A percentile compares a stretch with the other conserved stretches of the same genome.
These are phyloP conservation scores for Polyploca ridens DNA, from an alignment of 2,888 invertebrate species.

Conservation along the genomic window DNA sequence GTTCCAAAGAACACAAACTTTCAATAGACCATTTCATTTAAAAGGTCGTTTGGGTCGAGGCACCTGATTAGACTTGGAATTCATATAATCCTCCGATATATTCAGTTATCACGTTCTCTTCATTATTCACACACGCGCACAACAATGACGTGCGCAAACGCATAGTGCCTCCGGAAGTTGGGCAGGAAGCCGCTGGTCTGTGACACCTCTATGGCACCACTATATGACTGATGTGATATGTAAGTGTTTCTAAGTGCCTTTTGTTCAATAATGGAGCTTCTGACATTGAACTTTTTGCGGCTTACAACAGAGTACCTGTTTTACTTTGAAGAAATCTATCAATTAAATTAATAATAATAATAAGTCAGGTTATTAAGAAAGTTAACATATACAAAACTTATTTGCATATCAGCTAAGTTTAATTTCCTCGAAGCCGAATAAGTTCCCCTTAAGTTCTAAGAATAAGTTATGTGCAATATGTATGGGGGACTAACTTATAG, in stretches of 20 bases:
- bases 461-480: no score
- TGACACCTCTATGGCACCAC: constrained; percentile 42
- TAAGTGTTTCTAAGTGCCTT: neutral
- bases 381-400: neutral
- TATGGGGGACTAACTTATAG: neutral
- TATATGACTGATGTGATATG: constrained; percentile 26
- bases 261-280: neutral
- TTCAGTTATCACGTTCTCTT: constrained; percentile 8
- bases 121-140: constrained; percentile 14
- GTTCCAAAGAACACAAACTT: no score
- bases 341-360: neutral
- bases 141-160: constrained; percentile 43
- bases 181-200: constrained; percentile 62
- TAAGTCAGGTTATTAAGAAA: neutral
- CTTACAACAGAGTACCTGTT: no score
- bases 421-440: constrained; percentile 11
- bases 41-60: no score
- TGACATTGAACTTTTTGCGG: neutral
- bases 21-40: no score
- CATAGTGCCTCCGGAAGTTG: constrained; percentile 61
- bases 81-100: neutral
- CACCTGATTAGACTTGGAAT: neutral
- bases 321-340: no score
- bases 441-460: constrained; percentile 5
- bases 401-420: constrained; percentile 1